phyloP scores from a whole-genome alignment of 2,888 invertebrate species.

The Lasioglossum morio region DNA sequence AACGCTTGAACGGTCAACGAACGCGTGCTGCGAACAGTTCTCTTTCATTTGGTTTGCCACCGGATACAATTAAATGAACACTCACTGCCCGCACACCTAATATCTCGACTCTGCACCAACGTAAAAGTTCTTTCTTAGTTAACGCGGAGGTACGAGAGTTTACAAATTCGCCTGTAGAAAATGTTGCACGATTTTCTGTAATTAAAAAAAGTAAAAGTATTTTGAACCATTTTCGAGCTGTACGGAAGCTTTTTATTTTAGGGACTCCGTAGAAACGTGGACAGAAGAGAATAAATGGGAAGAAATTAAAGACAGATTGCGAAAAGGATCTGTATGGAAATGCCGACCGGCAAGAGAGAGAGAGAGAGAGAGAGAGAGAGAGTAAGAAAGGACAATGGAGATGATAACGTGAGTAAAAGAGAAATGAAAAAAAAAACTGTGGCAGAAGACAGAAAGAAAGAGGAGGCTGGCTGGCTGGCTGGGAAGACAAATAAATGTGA shows the following conservation, averaged over 20 bases:
- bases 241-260: neutral
- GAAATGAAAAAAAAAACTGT: neutral
- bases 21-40: neutral
- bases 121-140: neutral
- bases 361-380: no score
- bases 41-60: no score
- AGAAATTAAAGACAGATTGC: neutral
- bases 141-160: neutral
- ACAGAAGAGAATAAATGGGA: neutral
- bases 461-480: neutral
- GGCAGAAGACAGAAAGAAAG: neutral
- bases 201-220: neutral
- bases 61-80: neutral
- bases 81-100: neutral
- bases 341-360: neutral
- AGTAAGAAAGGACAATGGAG: constrained; percentile 1
- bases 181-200: neutral
- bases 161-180: no score
- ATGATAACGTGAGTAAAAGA: neutral
- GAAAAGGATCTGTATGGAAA: neutral
- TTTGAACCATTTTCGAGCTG: neutral
- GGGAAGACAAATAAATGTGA: neutral
- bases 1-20: no score
- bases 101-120: neutral
- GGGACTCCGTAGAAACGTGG: neutral